Evolutionary conservation across 2,888 invertebrate genomes (phyloP).

Genomic region (Drosophila neoperkinsi): DNA sequence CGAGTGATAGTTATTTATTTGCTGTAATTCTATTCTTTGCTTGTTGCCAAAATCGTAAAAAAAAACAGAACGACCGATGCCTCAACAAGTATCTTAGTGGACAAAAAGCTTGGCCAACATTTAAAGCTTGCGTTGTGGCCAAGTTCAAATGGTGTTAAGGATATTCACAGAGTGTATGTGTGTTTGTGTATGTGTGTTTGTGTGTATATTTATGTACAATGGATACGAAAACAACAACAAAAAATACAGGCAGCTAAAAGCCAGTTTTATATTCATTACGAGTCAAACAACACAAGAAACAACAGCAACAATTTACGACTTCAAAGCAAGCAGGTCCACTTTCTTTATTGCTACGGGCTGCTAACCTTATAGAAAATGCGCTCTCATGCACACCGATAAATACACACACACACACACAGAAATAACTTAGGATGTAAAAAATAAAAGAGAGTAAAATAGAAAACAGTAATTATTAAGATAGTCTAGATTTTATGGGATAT

Average conservation of each 20-base stretch:
- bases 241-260: constrained; percentile 58
- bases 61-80: constrained; percentile 31
- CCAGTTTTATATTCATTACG: constrained; percentile 72
- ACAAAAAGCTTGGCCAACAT: constrained; percentile 31
- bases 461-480: constrained; percentile 10
- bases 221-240: constrained; percentile 14
- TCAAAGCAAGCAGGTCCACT: constrained; percentile 47
- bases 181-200: constrained; percentile 3
- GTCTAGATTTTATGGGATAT: constrained; percentile 2
- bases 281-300: constrained; percentile 35
- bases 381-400: constrained; percentile 29
- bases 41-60: constrained; percentile 18
- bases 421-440: constrained; percentile 14
- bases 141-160: constrained; percentile 39
- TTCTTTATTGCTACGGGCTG: constrained; percentile 50
- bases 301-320: constrained; percentile 66
- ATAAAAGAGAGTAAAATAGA: neutral
- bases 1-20: constrained; percentile 42
- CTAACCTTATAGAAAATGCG: constrained; percentile 40
- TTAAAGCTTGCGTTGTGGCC: constrained; percentile 27
- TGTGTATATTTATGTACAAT: constrained; percentile 11
- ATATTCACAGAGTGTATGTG: constrained; percentile 33
- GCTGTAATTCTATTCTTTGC: constrained; percentile 8
- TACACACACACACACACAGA: constrained; percentile 14
- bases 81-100: constrained; percentile 68